These are phyloP conservation scores for Pogonus chalceus DNA, from an alignment of 1,140 invertebrate genomes.

Conservation along the genomic window DNA sequence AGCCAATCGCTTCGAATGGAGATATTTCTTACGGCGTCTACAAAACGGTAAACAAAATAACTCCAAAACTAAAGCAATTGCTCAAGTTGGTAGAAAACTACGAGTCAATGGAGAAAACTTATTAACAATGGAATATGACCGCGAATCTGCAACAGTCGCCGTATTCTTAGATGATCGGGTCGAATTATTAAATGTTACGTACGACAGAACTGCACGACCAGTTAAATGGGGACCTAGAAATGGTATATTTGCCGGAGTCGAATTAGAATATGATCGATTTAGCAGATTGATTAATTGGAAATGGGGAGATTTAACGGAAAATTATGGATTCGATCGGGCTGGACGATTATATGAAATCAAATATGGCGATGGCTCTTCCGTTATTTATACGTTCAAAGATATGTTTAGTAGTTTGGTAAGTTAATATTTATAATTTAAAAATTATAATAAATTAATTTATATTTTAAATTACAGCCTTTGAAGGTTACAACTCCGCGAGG, in stretches of 20 bases:
- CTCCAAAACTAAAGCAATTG: constrained; percentile 47
- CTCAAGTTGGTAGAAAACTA: constrained; percentile 73
- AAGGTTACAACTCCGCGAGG: constrained; percentile 88
- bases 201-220: constrained; percentile 82
- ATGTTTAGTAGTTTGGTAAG: constrained; percentile 69
- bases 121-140: constrained; percentile 84
- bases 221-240: constrained; percentile 80
- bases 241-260: constrained; percentile 75
- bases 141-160: constrained; percentile 78
- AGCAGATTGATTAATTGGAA: constrained; percentile 83
- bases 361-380: constrained; percentile 76
- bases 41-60: constrained; percentile 48
- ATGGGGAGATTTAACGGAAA: constrained; percentile 82
- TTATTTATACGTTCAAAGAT: constrained; percentile 81
- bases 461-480: constrained; percentile 51
- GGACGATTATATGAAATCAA: constrained; percentile 78
- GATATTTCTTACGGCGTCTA: constrained; percentile 70
- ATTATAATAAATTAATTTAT: neutral
- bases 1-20: constrained; percentile 90
- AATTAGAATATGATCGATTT: constrained; percentile 86
- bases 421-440: constrained; percentile 12
- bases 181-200: constrained; percentile 83
- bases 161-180: constrained; percentile 82
- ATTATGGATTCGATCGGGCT: constrained; percentile 77
- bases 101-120: constrained; percentile 86